A percentile compares a stretch with the other conserved stretches of the same genome.
Evolutionary conservation across 2,797 vertebrate species (phyloP).

Genomic region (Huso huso): DNA sequence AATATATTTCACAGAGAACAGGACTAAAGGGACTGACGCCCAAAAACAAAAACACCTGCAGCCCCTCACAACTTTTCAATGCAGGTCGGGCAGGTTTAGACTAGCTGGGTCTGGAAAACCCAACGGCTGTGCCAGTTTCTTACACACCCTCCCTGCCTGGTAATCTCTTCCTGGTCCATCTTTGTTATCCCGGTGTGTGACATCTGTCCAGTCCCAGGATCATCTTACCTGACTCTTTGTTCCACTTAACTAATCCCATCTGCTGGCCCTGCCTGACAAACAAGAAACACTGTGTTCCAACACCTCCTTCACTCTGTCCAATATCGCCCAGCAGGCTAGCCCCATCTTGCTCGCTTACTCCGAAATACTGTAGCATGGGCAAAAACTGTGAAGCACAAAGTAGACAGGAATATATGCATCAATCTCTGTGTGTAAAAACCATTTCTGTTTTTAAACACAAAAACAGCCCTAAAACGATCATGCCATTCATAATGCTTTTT

Average conservation of each 20-base stretch:
- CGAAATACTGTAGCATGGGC: too few relatives aligned
- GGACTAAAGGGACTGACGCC: too few relatives aligned
- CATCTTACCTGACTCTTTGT: neutral
- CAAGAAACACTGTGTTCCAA: neutral
- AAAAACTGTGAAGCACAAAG: too few relatives aligned
- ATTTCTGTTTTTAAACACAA: too few relatives aligned
- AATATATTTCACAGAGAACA: too few relatives aligned
- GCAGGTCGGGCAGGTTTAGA: neutral
- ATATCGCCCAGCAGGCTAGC: neutral
- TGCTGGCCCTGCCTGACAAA: neutral
- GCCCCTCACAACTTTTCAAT: neutral
- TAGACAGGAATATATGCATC: too few relatives aligned
- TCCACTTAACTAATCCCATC: constrained; percentile 4
- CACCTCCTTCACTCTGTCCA: neutral
- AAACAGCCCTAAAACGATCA: too few relatives aligned
- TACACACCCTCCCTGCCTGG: neutral
- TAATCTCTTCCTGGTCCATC: neutral
- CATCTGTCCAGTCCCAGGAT: neutral
- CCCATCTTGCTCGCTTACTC: neutral
- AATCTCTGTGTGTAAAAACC: too few relatives aligned
- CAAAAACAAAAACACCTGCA: too few relatives aligned
- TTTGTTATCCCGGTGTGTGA: neutral
- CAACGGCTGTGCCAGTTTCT: too few relatives aligned
- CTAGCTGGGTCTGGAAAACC: neutral
- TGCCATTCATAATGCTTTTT: too few relatives aligned